phyloP scores from a whole-genome alignment of 2,113 vertebrate genomes.

The Chionodraco myersi region DNA sequence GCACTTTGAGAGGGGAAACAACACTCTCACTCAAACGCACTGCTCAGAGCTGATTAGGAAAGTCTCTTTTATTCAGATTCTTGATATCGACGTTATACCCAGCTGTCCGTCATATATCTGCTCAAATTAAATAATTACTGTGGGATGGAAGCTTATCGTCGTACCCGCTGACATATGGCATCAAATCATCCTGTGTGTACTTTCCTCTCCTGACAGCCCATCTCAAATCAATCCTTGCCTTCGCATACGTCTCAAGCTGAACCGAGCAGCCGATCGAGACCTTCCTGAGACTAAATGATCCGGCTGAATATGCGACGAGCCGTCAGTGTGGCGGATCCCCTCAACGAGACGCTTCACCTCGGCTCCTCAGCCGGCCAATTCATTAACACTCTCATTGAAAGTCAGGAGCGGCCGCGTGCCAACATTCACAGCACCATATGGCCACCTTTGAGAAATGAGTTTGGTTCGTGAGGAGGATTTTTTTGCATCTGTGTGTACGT shows the following conservation, averaged over 20 bases:
- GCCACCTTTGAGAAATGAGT: slow-evolving; percentile 27
- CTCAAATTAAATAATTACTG: slow-evolving; percentile 33
- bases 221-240: slow-evolving; percentile 60
- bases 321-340: slow-evolving; percentile 49
- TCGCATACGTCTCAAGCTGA: slow-evolving; percentile 58
- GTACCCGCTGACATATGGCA: slow-evolving; percentile 26
- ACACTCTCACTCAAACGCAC: slow-evolving; percentile 14
- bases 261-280: slow-evolving; percentile 51
- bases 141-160: slow-evolving; percentile 8
- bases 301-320: slow-evolving; percentile 66
- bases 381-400: slow-evolving; percentile 71
- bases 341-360: slow-evolving; percentile 10
- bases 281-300: slow-evolving; percentile 60
- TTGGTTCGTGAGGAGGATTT: not conserved
- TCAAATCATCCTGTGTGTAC: slow-evolving; percentile 59
- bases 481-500: slow-evolving; percentile 3
- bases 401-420: slow-evolving; percentile 47
- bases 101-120: slow-evolving; percentile 29
- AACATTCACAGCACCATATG: slow-evolving; percentile 49
- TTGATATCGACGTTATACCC: slow-evolving; percentile 18
- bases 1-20: slow-evolving; percentile 32
- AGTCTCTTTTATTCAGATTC: not conserved
- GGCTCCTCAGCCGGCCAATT: slow-evolving; percentile 47
- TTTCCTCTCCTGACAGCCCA: slow-evolving; percentile 39
- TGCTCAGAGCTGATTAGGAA: not conserved